These are phyloP conservation scores for Dipodomys merriami DNA, from an alignment of 2,113 vertebrate species.

Conservation along the genomic window DNA sequence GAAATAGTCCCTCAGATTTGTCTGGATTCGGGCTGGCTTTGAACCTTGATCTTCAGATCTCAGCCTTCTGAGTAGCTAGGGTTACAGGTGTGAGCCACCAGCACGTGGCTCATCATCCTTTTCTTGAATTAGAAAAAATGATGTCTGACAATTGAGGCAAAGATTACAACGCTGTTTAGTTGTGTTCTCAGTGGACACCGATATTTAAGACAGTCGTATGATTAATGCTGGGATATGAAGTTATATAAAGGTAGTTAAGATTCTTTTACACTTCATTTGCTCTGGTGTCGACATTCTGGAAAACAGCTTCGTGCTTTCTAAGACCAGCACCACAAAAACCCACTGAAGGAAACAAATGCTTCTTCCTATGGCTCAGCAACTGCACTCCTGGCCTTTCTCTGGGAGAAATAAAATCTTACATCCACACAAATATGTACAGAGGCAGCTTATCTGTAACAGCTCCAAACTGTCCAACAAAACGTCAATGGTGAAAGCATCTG, in stretches of 20 bases:
- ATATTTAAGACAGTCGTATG: neutral
- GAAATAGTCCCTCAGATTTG: too few species aligned
- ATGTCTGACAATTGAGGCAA: neutral
- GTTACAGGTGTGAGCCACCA: too few species aligned
- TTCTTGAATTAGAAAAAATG: neutral
- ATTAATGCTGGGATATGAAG: neutral
- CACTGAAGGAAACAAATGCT: neutral
- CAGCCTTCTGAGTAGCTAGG: too few species aligned
- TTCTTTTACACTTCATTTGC: neutral
- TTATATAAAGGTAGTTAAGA: neutral
- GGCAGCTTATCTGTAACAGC: neutral
- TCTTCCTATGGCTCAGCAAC: neutral
- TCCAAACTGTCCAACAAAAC: neutral
- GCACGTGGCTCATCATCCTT: neutral
- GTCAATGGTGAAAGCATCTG: neutral
- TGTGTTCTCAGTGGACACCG: neutral
- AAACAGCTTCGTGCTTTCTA: conserved; percentile 12
- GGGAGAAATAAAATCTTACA: neutral
- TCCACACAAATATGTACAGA: neutral
- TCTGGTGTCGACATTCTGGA: neutral
- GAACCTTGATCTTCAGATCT: too few species aligned
- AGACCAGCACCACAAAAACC: neutral
- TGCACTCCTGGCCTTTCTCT: neutral
- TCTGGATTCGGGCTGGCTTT: too few species aligned
- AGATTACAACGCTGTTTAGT: neutral